Evolutionary conservation across 2,113 vertebrate genomes (phyloP).

Genomic region (Sinocyclocheilus grahami): DNA sequence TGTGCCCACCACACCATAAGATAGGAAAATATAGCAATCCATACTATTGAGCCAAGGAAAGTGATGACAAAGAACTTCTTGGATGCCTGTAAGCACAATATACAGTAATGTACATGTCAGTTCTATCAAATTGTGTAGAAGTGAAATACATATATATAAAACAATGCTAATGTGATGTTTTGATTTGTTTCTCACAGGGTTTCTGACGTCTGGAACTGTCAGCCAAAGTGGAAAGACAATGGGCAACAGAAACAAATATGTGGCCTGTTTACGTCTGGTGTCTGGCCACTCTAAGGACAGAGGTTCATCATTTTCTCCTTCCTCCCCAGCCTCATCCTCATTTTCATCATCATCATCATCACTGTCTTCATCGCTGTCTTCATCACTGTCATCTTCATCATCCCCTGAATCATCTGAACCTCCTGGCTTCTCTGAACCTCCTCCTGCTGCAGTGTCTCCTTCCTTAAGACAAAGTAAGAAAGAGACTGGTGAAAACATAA

Average conservation of each 20-base stretch:
- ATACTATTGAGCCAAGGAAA: slow-evolving; percentile 91
- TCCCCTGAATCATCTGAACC: slow-evolving; percentile 61
- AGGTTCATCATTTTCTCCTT: slow-evolving; percentile 80
- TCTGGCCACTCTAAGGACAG: slow-evolving; percentile 92
- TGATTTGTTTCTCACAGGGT: slow-evolving; percentile 74
- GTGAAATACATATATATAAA: neutral
- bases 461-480: slow-evolving; percentile 38
- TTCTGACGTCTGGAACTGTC: slow-evolving; percentile 90
- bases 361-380: slow-evolving; percentile 60
- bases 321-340: slow-evolving; percentile 62
- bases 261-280: slow-evolving; percentile 82
- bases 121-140: neutral
- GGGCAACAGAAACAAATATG: slow-evolving; percentile 90
- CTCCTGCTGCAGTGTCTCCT: slow-evolving; percentile 54
- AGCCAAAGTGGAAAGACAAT: slow-evolving; percentile 95
- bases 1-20: slow-evolving; percentile 99
- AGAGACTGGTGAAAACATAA: neutral
- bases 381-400: slow-evolving; percentile 61
- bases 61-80: slow-evolving; percentile 85
- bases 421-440: slow-evolving; percentile 57
- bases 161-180: neutral
- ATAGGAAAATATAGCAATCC: slow-evolving; percentile 94
- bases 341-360: slow-evolving; percentile 62
- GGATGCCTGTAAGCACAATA: slow-evolving; percentile 78
- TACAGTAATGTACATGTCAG: neutral